Base-by-base conservation (phyloP, 2,113 vertebrate genomes). In the Neodon shergylaensis region DNA sequence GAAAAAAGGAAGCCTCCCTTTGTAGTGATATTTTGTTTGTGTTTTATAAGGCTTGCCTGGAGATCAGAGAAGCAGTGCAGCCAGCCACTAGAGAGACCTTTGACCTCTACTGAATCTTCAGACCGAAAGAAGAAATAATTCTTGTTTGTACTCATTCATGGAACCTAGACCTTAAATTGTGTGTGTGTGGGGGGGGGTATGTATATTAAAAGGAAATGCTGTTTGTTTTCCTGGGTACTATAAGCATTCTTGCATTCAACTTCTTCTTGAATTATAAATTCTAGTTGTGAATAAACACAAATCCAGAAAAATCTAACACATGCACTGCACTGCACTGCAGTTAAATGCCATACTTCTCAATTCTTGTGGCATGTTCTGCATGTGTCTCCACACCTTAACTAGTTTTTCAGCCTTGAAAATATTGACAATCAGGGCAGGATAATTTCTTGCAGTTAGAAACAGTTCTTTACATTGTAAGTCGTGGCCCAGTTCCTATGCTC, bases 301-400 rank as follows among this genome's bases (percentile, higher is more conserved):
- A 58, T 58, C 11, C 54, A 70, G 39, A 83, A 94, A 94, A 88
- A 63, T 95, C 44, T 88, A 42, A 84, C 83, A 44, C 73, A 31
- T 79, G 47, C 78, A 9, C n/a, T 7, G 2, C 78, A 9, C n/a
- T 7, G 2, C 13, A 39, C 58, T 26, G 10, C 13, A 39, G 22
- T 44, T 88, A 90, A 19, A 13, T 24, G 1, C 54, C 49, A 36
- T 78, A 81, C 44, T 68, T 66, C 26, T 65, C 4, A 52, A 22
- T 42, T 39, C 8, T 26, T 79, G 3, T 44, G 9, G 78, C 21
- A 58, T n/a, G 33, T 24, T 33, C 19, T 54, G 8, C 17, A 24
- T 24, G 9, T 81, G 21, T 81, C 33, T n/a, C 52, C 52, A n/a
- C 19, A 58, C 5, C 36, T 39, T n/a, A n/a, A 58, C 36, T 36